A percentile compares a stretch with the other conserved stretches of the same genome.
Conservation (phyloP, 2,888 invertebrate genomes). For the Himalopsyche tibetana region DNA sequence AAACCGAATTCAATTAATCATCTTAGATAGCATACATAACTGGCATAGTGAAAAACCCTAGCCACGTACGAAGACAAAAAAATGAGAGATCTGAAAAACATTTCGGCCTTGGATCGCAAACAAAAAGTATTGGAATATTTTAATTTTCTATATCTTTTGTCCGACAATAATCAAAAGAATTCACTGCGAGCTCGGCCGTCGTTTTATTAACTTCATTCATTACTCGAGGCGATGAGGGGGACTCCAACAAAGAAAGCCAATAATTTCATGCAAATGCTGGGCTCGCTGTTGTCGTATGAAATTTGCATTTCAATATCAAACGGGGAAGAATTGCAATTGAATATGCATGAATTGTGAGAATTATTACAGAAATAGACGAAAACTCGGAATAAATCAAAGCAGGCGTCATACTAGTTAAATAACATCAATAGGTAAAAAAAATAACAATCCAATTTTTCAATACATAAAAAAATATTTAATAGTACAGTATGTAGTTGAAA, state of each 20-base stretch:
- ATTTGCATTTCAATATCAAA: slow-evolving; percentile 53
- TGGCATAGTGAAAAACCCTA: neutral
- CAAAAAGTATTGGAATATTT: slow-evolving; percentile 23
- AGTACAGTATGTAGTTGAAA: too few species aligned
- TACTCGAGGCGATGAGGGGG: slow-evolving; percentile 1
- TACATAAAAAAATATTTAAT: too few species aligned
- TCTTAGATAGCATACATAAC: neutral
- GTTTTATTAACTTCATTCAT: neutral
- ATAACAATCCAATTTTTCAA: too few species aligned
- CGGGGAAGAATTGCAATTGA: slow-evolving; percentile 17
- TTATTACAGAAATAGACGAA: slow-evolving; percentile 18
- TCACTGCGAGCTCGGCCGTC: neutral
- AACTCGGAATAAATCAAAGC: slow-evolving; percentile 1
- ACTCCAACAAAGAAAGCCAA: slow-evolving; percentile 43
- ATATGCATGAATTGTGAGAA: slow-evolving; percentile 22
- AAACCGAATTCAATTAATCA: neutral
- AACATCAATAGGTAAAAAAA: too few species aligned
- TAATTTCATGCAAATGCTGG: slow-evolving; percentile 32
- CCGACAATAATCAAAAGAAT: neutral
- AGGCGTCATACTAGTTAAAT: neutral
- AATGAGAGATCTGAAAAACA: neutral
- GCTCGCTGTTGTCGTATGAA: neutral
- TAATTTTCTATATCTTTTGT: slow-evolving; percentile 11
- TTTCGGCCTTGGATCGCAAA: slow-evolving; percentile 15
- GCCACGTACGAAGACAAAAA: neutral